These are phyloP conservation scores for Alca torda DNA, from an alignment of 2,797 vertebrate species.

Conservation along the genomic window DNA sequence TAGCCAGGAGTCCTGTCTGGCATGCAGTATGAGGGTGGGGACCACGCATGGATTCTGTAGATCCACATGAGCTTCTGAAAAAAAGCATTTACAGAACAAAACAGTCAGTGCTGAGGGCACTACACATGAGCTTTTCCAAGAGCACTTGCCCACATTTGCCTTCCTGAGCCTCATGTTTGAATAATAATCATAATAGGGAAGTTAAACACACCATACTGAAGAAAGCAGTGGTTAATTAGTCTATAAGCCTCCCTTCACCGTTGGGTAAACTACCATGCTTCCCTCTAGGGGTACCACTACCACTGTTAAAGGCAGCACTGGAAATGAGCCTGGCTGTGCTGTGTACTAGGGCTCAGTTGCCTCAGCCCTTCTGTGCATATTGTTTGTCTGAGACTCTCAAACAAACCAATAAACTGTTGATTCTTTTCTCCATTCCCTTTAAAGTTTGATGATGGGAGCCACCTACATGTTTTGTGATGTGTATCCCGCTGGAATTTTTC, in stretches of 20 bases:
- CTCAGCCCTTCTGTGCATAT: background rate
- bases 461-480: background rate
- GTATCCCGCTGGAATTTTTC: background rate
- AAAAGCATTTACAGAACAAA: background rate
- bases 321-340: background rate
- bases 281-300: background rate
- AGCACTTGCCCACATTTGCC: background rate
- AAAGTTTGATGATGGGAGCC: background rate
- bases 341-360: background rate
- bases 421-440: background rate
- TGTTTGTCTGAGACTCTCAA: background rate
- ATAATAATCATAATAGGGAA: background rate
- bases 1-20: background rate
- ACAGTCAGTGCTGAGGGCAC: background rate
- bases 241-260: background rate
- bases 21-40: background rate
- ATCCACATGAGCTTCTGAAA: background rate
- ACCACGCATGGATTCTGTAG: background rate
- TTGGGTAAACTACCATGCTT: background rate
- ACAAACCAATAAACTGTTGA: background rate
- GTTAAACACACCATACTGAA: background rate
- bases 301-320: background rate
- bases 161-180: background rate
- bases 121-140: background rate
- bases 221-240: background rate